Evolutionary conservation across 2,797 vertebrate species (phyloP), one percentile per base, ranked within the genome.

Genomic region (Amniataba percoides): DNA sequence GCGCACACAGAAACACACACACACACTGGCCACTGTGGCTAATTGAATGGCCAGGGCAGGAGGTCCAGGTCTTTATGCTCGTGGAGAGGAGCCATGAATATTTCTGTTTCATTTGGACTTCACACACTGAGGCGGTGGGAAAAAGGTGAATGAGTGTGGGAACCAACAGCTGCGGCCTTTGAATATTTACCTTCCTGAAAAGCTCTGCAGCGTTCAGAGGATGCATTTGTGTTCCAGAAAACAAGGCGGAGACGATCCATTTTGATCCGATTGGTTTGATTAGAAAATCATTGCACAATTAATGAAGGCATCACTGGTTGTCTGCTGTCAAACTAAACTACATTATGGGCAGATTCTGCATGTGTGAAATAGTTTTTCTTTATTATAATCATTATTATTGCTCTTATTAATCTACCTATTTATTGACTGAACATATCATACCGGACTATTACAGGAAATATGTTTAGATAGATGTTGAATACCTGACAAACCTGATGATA

Each of bases 1-100:
- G 57, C 81, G 34, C 74, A 34, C 66, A 78, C 80, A 77, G 57
- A 72, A 66, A 84, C 71, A 76, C 72, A 74, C 27, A 74, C 27
- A 78, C 73, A 71, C 63, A 71, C 77, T 80, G 79, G 71, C 84
- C 83, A 72, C 76, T 62, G 84, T 53, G 83, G 91, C 84, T 93
- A 94, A 94, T 93, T 94, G 88, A 94, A 93, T 89, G 90, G 80
- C 70, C 76, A 66, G 91, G 88, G 80, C 84, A 88, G 74, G 80
- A 89, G 91, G 89, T 89, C 86, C 87, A 61, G 81, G 87, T 83
- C 89, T 91, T 92, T 90, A 92, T 90, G 88, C 68, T 74, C 60
- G 3, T 56, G 71, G 86, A 86, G 86, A 81, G 82, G 58, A 87
- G 88, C 85, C 84, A 89, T 94, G 93, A 94, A 94, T 94, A 93